Evolutionary conservation across 2,113 vertebrate species (phyloP).

Genomic region (Pangasianodon gigas): DNA sequence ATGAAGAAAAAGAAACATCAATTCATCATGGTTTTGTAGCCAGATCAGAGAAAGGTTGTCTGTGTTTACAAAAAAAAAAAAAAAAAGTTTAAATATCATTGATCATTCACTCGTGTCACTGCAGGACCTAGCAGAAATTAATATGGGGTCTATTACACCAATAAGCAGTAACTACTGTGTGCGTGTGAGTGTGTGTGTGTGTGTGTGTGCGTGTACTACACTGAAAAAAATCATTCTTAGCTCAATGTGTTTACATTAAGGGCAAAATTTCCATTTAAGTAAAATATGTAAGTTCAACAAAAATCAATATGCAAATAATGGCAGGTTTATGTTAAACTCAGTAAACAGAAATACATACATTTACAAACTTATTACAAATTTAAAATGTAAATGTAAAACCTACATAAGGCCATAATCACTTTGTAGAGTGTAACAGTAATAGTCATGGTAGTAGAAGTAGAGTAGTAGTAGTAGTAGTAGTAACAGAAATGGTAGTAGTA

Average conservation of each 20-base stretch:
- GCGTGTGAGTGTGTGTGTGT: neutral
- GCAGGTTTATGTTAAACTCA: too few species aligned
- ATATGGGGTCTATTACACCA: neutral
- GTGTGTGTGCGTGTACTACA: neutral
- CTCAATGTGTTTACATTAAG: neutral
- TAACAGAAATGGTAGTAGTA: too few species aligned
- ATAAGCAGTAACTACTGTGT: neutral
- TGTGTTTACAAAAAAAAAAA: too few species aligned
- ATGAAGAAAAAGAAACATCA: too few species aligned
- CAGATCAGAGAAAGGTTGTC: too few species aligned
- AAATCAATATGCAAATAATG: neutral
- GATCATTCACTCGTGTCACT: neutral
- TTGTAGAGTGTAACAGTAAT: neutral
- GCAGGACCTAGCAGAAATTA: neutral
- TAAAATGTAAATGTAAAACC: too few species aligned
- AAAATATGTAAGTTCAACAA: neutral
- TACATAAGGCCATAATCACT: neutral
- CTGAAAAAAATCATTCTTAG: neutral
- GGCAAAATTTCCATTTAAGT: neutral
- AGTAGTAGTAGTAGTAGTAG: neutral
- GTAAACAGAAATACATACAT: neutral
- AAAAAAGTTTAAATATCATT: neutral
- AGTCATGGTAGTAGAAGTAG: neutral
- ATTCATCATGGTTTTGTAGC: too few species aligned
- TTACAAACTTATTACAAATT: neutral